Percentiles rank a stretch among this genome's conserved stretches.
These are phyloP conservation scores for Drosophila teissieri DNA, from an alignment of 1,140 invertebrate species.

Conservation along the genomic window DNA sequence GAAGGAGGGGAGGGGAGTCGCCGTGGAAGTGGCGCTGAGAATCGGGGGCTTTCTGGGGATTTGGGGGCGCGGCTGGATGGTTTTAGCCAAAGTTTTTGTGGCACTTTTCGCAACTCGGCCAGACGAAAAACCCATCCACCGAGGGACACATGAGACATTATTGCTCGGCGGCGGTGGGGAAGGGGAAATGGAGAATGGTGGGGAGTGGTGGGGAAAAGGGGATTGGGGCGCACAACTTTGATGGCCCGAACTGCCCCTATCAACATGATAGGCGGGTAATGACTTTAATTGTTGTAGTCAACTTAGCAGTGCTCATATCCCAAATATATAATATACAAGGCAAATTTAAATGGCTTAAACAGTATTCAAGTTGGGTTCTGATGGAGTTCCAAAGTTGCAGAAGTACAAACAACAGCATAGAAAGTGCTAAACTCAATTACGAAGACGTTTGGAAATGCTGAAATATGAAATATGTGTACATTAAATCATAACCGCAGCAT, in stretches of 20 bases:
- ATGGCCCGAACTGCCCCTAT: slow-evolving; percentile 42
- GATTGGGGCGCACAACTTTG: neutral
- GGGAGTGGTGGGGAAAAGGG: no score
- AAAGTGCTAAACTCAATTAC: no score
- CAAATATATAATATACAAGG: no score
- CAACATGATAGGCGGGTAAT: slow-evolving; percentile 73
- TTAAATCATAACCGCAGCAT: neutral
- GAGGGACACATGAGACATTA: slow-evolving; percentile 59
- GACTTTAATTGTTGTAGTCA: slow-evolving; percentile 61
- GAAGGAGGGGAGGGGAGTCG: no score
- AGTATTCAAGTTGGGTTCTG: no score
- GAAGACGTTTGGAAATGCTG: no score
- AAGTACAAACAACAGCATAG: no score
- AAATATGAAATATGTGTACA: no score
- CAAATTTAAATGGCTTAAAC: no score
- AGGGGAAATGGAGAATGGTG: no score
- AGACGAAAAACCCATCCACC: slow-evolving; percentile 8
- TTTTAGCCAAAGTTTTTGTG: slow-evolving; percentile 67
- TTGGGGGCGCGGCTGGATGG: slow-evolving; percentile 35
- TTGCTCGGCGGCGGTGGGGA: neutral
- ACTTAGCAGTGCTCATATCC: neutral
- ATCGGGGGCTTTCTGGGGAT: slow-evolving; percentile 41
- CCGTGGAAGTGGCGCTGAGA: slow-evolving; percentile 24
- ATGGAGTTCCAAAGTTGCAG: no score
- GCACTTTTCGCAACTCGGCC: slow-evolving; percentile 54